Conservation (phyloP, 2,888 invertebrate species). For the Dorcus hopei region DNA sequence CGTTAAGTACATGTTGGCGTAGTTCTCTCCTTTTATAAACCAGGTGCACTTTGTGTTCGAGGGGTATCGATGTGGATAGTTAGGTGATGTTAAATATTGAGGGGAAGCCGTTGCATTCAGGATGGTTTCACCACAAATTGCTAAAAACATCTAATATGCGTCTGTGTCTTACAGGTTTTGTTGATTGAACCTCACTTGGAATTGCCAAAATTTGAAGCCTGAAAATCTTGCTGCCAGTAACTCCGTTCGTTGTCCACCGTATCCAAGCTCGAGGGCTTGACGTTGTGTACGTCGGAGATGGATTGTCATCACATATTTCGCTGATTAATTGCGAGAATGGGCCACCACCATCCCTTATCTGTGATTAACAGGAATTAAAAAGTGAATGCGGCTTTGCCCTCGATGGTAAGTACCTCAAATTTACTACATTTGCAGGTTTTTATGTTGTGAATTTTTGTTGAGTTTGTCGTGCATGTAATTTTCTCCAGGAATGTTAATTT, state of each 20-base stretch:
- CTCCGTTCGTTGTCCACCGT: conserved; percentile 36
- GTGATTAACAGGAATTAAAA: too few species aligned
- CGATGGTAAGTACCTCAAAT: conserved; percentile 56
- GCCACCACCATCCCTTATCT: conserved; percentile 65
- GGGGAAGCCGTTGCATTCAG: conserved; percentile 47
- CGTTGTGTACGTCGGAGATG: conserved; percentile 8
- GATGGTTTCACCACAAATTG: conserved; percentile 56
- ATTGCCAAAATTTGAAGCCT: conserved; percentile 55
- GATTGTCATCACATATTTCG: conserved; percentile 58
- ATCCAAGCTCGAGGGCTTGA: conserved; percentile 32
- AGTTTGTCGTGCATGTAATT: conserved; percentile 45
- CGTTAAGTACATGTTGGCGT: conserved; percentile 49
- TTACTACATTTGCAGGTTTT: conserved; percentile 68
- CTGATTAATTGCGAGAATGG: conserved; percentile 64
- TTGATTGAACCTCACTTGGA: conserved; percentile 49
- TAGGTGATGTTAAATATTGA: conserved; percentile 55
- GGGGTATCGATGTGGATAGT: conserved; percentile 59
- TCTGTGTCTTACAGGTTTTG: too few species aligned
- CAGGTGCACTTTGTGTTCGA: conserved; percentile 58
- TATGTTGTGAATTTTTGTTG: conserved; percentile 43
- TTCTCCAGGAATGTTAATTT: conserved; percentile 57
- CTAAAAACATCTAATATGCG: conserved; percentile 37
- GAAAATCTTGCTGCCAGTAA: conserved; percentile 62
- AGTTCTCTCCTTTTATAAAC: conserved; percentile 46
- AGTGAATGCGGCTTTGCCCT: too few species aligned